Conservation (phyloP, 2,888 invertebrate genomes). For the Drosophila pseudotakahashii region DNA sequence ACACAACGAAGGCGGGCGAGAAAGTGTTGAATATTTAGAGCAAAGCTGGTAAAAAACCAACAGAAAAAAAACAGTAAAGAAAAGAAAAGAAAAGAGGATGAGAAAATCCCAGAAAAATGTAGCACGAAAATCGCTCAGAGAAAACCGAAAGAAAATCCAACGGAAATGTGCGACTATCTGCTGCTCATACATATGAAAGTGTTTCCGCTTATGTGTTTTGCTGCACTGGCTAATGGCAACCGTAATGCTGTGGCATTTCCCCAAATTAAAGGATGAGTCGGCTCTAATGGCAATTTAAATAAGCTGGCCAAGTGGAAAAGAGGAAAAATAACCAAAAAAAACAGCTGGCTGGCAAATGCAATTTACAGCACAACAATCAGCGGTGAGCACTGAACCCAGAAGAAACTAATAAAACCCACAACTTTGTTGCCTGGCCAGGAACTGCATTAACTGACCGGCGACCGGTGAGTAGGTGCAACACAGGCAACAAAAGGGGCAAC, state of each 20-base stretch:
- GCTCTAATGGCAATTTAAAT: conserved; percentile 73
- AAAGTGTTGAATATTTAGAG: conserved; percentile 73
- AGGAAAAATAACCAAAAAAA: conserved; percentile 21
- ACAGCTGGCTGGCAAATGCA: conserved; percentile 64
- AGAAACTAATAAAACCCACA: conserved; percentile 64
- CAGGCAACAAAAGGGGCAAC: neutral
- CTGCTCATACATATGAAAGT: conserved; percentile 19
- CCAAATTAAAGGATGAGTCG: conserved; percentile 42
- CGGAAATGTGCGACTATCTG: conserved; percentile 53
- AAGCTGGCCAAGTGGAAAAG: conserved; percentile 15
- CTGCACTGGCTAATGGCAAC: conserved; percentile 44
- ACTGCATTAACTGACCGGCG: conserved; percentile 56
- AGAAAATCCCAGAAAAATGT: conserved; percentile 19
- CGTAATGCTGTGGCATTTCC: conserved; percentile 56
- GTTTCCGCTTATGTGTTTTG: conserved; percentile 15
- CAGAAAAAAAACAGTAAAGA: conserved; percentile 3
- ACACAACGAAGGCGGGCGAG: conserved; percentile 10
- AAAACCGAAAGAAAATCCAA: conserved; percentile 46
- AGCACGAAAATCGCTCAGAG: conserved; percentile 45
- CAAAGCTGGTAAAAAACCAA: conserved; percentile 33
- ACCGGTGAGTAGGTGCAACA: conserved; percentile 9
- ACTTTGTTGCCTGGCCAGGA: conserved; percentile 36
- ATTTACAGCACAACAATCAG: conserved; percentile 77
- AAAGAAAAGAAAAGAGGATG: conserved; percentile 1
- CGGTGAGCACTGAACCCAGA: conserved; percentile 50